Evolutionary conservation across 2,888 invertebrate genomes (phyloP).

Genomic region (Ethmia dodecea): DNA sequence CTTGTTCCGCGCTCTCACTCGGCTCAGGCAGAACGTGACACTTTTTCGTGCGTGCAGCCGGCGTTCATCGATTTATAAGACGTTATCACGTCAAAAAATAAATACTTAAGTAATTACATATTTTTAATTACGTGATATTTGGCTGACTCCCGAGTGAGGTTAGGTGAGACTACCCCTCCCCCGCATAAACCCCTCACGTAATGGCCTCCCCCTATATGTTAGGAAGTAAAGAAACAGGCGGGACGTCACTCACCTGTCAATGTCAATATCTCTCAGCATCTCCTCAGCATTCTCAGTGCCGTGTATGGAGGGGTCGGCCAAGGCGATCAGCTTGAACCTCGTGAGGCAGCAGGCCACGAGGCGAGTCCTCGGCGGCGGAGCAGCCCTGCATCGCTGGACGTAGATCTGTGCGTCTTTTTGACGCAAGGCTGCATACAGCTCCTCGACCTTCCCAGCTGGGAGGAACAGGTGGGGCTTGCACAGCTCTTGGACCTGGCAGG

Average conservation of each 20-base stretch:
- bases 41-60: no score
- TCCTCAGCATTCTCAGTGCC: constrained; percentile 86
- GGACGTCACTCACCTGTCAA: constrained; percentile 81
- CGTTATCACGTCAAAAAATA: no score
- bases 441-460: constrained; percentile 92
- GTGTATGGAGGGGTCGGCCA: constrained; percentile 93
- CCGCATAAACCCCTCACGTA: no score
- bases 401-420: constrained; percentile 97
- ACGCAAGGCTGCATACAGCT: constrained; percentile 90
- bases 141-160: no score
- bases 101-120: no score
- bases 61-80: no score
- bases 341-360: constrained; percentile 93
- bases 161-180: no score
- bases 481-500: constrained; percentile 80
- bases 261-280: constrained; percentile 89
- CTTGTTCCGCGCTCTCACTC: no score
- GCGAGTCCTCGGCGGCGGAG: constrained; percentile 80
- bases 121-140: no score
- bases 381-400: constrained; percentile 83
- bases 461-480: constrained; percentile 89
- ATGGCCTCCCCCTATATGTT: no score
- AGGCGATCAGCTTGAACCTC: constrained; percentile 79
- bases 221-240: no score
- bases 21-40: no score